Conservation (phyloP, 2,888 invertebrate species). For the Synergus umbraculus region DNA sequence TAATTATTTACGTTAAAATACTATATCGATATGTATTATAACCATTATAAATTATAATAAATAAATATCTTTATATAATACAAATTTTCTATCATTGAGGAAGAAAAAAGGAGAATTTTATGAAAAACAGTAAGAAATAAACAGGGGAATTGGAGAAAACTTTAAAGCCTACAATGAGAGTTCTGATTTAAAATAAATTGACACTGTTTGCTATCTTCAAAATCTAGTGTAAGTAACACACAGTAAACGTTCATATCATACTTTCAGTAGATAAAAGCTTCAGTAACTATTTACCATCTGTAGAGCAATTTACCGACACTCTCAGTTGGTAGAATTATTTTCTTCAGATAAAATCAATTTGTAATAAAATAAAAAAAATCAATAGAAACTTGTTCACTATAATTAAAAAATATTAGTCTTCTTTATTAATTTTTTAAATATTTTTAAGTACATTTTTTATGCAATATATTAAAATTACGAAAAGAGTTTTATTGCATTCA, state of each 20-base stretch:
- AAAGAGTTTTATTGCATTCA: no score
- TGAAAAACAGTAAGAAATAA: no score
- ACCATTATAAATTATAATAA: background rate
- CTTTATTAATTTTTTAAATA: no score
- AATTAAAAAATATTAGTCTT: no score
- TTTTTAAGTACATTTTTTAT: no score
- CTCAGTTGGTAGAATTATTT: background rate
- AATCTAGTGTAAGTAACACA: background rate
- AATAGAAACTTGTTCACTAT: no score
- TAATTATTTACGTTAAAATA: background rate
- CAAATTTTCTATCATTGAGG: background rate
- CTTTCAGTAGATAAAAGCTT: background rate
- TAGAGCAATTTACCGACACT: background rate
- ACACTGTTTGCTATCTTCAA: background rate
- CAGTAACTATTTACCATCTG: background rate
- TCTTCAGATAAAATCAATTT: background rate
- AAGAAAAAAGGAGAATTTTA: no score
- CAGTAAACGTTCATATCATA: background rate
- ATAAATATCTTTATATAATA: background rate
- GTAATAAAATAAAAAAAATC: no score
- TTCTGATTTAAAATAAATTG: no score
- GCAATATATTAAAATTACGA: no score
- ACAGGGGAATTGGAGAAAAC: no score
- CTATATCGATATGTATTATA: background rate
- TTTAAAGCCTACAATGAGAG: no score